Percentiles rank a stretch among this genome's conserved stretches.
These are phyloP conservation scores for Sialia sialis DNA, from an alignment of 2,113 vertebrate genomes.

Conservation along the genomic window DNA sequence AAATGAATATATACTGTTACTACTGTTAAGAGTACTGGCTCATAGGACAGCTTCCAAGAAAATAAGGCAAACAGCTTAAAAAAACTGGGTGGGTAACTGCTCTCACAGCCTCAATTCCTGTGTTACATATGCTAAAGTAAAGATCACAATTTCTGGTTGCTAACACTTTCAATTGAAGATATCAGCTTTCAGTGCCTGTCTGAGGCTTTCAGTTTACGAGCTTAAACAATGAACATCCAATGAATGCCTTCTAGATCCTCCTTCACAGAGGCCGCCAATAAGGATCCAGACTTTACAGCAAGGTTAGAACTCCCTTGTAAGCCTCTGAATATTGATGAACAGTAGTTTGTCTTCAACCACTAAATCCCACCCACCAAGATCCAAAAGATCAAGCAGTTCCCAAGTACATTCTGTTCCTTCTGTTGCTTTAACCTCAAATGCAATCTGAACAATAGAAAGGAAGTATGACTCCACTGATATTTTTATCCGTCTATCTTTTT, in stretches of 20 bases:
- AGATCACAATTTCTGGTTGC: neutral
- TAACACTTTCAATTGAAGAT: neutral
- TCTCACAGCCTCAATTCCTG: neutral
- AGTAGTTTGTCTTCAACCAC: neutral
- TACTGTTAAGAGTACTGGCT: neutral
- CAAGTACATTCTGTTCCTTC: neutral
- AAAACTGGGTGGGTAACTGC: neutral
- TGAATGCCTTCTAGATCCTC: neutral
- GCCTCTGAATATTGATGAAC: neutral
- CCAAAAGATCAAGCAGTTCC: neutral
- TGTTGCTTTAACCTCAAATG: neutral
- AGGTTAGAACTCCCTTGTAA: neutral
- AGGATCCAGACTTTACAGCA: neutral
- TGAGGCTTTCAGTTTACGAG: neutral
- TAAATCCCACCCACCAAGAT: neutral
- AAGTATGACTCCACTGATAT: neutral
- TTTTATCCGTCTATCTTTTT: neutral
- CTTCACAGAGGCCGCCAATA: neutral
- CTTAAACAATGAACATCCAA: neutral
- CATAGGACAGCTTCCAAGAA: neutral
- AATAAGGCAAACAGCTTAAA: neutral
- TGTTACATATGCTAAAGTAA: neutral
- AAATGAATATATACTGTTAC: neutral
- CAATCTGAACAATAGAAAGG: neutral
- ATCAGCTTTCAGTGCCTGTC: neutral